Evolutionary conservation across 2,888 invertebrate species (phyloP).

Genomic region (Sipunculus nudus): DNA sequence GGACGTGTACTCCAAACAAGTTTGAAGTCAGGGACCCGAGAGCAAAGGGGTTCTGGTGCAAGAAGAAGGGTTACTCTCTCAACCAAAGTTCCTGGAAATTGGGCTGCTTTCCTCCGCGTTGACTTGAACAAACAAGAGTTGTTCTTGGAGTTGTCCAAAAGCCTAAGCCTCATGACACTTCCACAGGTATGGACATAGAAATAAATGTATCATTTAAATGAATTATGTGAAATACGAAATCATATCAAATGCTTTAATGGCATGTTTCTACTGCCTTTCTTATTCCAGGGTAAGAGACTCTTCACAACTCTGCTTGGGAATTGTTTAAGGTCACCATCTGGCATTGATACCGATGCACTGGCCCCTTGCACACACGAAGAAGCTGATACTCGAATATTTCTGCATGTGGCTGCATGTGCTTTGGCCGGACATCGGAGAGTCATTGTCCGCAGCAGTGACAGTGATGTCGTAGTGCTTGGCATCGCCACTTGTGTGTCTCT

Average conservation of each 20-base stretch:
- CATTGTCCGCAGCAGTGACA: slow-evolving; percentile 15
- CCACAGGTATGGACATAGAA: too few species aligned
- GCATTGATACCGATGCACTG: neutral
- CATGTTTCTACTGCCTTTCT: neutral
- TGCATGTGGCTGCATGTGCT: slow-evolving; percentile 20
- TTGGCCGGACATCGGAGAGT: slow-evolving; percentile 13
- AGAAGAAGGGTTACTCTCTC: slow-evolving; percentile 1
- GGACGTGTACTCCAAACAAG: slow-evolving; percentile 14
- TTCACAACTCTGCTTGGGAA: slow-evolving; percentile 12
- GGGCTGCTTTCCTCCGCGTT: slow-evolving; percentile 23
- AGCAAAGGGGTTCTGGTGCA: slow-evolving; percentile 1
- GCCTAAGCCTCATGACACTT: slow-evolving; percentile 6
- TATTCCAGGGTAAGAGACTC: neutral
- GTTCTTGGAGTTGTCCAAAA: slow-evolving; percentile 15
- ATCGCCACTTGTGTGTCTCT: slow-evolving; percentile 16
- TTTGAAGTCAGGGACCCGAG: slow-evolving; percentile 17
- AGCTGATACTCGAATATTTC: slow-evolving; percentile 15
- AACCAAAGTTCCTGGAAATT: slow-evolving; percentile 21
- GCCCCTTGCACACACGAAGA: slow-evolving; percentile 24
- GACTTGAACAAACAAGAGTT: slow-evolving; percentile 24
- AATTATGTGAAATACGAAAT: neutral
- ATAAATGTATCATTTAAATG: neutral
- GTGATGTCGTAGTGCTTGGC: slow-evolving; percentile 23
- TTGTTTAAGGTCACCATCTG: slow-evolving; percentile 20
- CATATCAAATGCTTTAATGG: too few species aligned